Evolutionary conservation across 2,797 vertebrate species (phyloP), one percentile per base, ranked within the genome.

Genomic region (Aratinga solstitialis): DNA sequence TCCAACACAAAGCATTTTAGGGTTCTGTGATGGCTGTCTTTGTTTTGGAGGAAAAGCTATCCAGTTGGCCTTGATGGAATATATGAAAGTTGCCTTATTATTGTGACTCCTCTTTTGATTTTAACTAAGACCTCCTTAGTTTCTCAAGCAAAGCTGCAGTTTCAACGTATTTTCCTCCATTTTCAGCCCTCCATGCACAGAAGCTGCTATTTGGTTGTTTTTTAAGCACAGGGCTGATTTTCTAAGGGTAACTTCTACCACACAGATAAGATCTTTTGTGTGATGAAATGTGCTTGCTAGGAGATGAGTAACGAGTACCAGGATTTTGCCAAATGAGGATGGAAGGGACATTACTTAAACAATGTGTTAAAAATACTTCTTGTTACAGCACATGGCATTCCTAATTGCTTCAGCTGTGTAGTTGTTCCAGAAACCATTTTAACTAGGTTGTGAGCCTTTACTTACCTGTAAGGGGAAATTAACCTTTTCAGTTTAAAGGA

Each of bases 341-440:
- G 79, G 82, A 58, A 77, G 38, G 73, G 71, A 62, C 82, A 29
- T 5, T 34, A 54, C 69, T 83, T 83, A 69, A 94, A 14, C 66
- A 90, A 3, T 66, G 68, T 88, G 53, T 81, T 81, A 50, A 88
- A 89, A 94, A 86, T 38, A 34, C 45, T 59, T 79, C 51, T 88
- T 67, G 17, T 87, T 89, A 5, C 65, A 84, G 77, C 38, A 9
- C 72, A 78, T 86, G 90, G 75, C 62, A 54, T 56, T 83, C 30
- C 90, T 95, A 71, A 87, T 94, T 89, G 86, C 63, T 89, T 22
- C 61, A 82, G 78, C 88, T 94, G 13, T 87, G 69, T 43, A 69
- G 51, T 29, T 45, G 65, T 83, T 95, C 75, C 84, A 91, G 73
- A 81, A 94, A 84, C 19, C 61, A 56, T 74, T 80, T 95, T 71